A percentile compares a stretch with the other conserved stretches of the same genome.
These are phyloP conservation scores for Heliothis subflexa DNA, from an alignment of 1,140 invertebrate species.

Conservation along the genomic window DNA sequence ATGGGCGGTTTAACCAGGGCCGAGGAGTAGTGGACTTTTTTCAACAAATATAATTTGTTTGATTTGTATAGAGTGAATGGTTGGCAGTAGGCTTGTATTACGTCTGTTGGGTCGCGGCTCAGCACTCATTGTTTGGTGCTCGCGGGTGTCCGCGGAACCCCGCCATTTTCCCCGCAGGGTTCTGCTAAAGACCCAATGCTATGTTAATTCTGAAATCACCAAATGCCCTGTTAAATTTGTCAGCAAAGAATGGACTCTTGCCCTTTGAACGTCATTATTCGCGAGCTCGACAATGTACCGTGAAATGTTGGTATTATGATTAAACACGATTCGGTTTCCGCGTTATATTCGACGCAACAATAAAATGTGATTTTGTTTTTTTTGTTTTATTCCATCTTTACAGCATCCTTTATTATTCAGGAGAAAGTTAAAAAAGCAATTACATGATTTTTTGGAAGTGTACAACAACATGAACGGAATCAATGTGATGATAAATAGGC, in stretches of 20 bases:
- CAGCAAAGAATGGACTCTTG: slow-evolving; percentile 66
- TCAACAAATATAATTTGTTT: slow-evolving; percentile 83
- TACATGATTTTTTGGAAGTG: too few species aligned
- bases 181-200: slow-evolving; percentile 78
- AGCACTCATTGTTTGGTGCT: slow-evolving; percentile 73
- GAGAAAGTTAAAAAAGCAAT: not conserved
- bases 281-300: slow-evolving; percentile 33
- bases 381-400: not conserved
- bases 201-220: slow-evolving; percentile 79
- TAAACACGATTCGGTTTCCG: slow-evolving; percentile 4
- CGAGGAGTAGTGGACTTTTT: slow-evolving; percentile 63
- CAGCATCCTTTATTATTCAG: not conserved
- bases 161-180: slow-evolving; percentile 80
- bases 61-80: slow-evolving; percentile 83
- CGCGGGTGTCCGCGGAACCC: slow-evolving; percentile 79
- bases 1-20: slow-evolving; percentile 33
- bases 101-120: slow-evolving; percentile 62
- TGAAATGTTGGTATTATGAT: slow-evolving; percentile 34
- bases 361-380: not conserved
- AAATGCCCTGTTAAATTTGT: slow-evolving; percentile 72
- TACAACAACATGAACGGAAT: too few species aligned
- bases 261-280: slow-evolving; percentile 63
- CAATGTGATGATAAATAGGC: too few species aligned
- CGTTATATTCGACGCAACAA: not conserved
- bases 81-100: slow-evolving; percentile 68